Evolutionary conservation across 2,888 invertebrate genomes (phyloP).

Genomic region (Argyresthia albistria): DNA sequence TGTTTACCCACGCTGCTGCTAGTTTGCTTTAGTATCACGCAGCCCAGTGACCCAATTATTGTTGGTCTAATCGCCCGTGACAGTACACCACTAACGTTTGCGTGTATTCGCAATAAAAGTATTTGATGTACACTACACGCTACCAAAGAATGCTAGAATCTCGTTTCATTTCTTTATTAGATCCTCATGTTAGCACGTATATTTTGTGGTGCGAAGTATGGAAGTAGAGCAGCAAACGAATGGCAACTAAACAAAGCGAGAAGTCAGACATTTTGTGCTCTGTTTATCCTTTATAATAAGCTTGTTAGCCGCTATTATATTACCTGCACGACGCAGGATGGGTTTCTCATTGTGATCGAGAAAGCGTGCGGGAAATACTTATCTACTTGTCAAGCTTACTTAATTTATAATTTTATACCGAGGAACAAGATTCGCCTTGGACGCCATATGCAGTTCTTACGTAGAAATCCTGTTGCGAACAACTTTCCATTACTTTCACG

Average conservation of each 20-base stretch:
- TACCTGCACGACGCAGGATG: background rate
- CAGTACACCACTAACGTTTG: conserved; percentile 21
- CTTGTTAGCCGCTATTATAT: background rate
- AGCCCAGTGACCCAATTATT: conserved; percentile 51
- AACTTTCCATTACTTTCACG: too few species aligned
- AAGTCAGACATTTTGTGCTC: conserved; percentile 43
- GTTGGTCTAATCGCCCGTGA: conserved; percentile 44
- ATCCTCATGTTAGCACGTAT: too few species aligned
- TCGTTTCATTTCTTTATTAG: background rate
- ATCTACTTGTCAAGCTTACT: too few species aligned
- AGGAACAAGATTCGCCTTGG: too few species aligned
- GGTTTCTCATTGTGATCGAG: too few species aligned
- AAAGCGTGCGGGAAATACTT: too few species aligned
- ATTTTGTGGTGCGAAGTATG: too few species aligned
- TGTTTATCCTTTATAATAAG: conserved; percentile 43
- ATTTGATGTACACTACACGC: background rate
- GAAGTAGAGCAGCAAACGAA: too few species aligned
- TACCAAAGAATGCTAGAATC: background rate
- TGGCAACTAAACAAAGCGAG: background rate
- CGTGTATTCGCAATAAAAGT: conserved; percentile 13
- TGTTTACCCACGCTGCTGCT: background rate
- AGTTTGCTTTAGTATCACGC: conserved; percentile 8
- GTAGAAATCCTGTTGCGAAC: too few species aligned
- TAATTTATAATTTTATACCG: too few species aligned
- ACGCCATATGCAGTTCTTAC: too few species aligned